Conservation (phyloP, 2,797 vertebrate species). For the Malurus leucopterus region DNA sequence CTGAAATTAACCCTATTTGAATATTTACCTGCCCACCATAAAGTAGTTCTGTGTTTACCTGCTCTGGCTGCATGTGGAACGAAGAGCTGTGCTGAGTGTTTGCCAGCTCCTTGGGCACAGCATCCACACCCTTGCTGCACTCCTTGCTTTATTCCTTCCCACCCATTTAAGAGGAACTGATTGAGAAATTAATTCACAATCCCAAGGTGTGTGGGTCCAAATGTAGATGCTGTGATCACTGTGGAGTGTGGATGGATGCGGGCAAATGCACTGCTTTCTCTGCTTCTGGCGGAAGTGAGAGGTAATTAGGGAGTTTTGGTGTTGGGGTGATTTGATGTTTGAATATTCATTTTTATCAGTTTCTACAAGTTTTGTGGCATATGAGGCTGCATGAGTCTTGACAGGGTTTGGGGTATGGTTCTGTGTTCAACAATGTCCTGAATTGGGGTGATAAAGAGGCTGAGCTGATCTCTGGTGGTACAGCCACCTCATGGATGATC, state of each 20-base stretch:
- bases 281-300: neutral
- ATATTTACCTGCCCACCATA: constrained; percentile 14
- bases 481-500: neutral
- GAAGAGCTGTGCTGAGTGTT: neutral
- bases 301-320: neutral
- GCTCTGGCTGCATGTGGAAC: rapidly evolving
- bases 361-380: neutral
- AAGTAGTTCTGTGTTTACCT: neutral
- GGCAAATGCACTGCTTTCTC: neutral
- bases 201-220: neutral
- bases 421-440: neutral
- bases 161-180: neutral
- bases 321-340: neutral
- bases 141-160: neutral
- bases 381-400: rapidly evolving
- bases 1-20: constrained; percentile 12
- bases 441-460: neutral
- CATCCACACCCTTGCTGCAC: neutral
- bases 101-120: rapidly evolving
- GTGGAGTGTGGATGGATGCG: neutral
- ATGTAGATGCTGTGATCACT: neutral
- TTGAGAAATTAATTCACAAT: constrained; percentile 2
- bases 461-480: rapidly evolving
- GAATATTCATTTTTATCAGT: rapidly evolving
- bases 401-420: rapidly evolving